Base-by-base conservation (phyloP, 2,888 invertebrate species). In the Drosophila pseudotakahashii region DNA sequence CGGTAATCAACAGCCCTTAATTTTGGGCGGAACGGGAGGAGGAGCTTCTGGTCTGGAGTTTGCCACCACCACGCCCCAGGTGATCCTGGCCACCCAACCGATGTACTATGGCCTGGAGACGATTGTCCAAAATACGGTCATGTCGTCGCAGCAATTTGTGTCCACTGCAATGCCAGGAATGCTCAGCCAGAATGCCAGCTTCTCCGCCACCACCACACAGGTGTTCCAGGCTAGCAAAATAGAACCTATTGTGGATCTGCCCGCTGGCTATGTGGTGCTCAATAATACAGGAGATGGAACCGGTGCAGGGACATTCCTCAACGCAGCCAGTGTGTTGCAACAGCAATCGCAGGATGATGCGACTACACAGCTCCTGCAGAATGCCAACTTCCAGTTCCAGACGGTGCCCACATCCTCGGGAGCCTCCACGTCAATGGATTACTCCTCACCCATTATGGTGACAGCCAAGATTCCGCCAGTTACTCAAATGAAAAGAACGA, bases 101-200 rank as follows among this genome's bases (percentile, higher is more conserved):
- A 95, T 97, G 83, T 96, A 96, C 85, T 96, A 96, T 81, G 96
- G 96, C 0, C 93, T 97, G 74, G 97, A 97, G 92, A 97, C 97
- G 0, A 96, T 97, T 59, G 97, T 97, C 3, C 96, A 96, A 91
- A 97, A 97, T 87, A 97, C 97, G 5, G 96, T 97, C 0, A 96
- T 97, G 96, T 96, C 96, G n/a, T 96, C 96, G 23, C 96, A 96
- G 89, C 97, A 97, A 89, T 96, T 96, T 89, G 95, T 97, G 14
- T 95, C 96, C 4, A 96, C 96, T 2, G 95, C 96, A 6, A 95
- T 96, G 93, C 96, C 96, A 71, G 96, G 96, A 47, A 95, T 96
- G 3, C 93, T 96, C 34, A 95, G 96, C 59, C 95, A 96, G 81
- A 96, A 96, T 84, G 96, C 96, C 84, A 96, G 96, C 89, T 97